Base-by-base conservation (phyloP, 2,888 invertebrate genomes). In the Flexamia atlantica region DNA sequence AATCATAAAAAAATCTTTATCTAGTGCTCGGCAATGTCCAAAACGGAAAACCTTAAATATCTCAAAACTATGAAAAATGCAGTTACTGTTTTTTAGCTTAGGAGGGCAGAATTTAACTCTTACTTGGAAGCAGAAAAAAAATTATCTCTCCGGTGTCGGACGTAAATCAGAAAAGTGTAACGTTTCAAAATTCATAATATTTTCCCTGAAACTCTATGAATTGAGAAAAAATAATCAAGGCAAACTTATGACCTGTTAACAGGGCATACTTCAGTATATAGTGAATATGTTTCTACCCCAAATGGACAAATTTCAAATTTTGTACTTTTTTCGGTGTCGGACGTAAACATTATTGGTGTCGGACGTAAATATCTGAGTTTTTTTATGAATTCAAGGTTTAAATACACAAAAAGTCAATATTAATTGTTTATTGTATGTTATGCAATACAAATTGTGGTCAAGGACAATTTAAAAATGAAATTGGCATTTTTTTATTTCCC, bases 141-240 rank as follows among this genome's bases (percentile, higher is more conserved):
- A 12, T 68, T 23, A 23, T 68, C 23, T 68, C 68, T 28, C 25
- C 68, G 68, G 68, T 68, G 68, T 68, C 68, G 68, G 68, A 68
- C 68, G n/a, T 68, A 68, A 68, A n/a, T n/a, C 25, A 17, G 23
- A 68, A n/a, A 68, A 68, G 23, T 68, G n/a, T 68, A 7, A 68
- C 68, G 5, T 68, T 68, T 23, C 12, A 23, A 4, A 23, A 23
- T 68, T 68, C 53, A n/a, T 28, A 60, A 10, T 17, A 28, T 28
- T 60, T 60, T 9, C 23, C 17, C 23, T 14, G n/a, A 60, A 60
- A 28, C 60, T 60, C 60, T 60, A 23, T 60, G 60, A 60, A 14
- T 10, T 60, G 1, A 2, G 60, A 1, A 10, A 12, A 28, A 23
- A 7, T 60, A 60, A 4, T 2, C 12, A 60, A 60, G 32, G 14